These are phyloP conservation scores for Halcyon malimbica DNA, from an alignment of 2,113 vertebrate species.

Conservation along the genomic window DNA sequence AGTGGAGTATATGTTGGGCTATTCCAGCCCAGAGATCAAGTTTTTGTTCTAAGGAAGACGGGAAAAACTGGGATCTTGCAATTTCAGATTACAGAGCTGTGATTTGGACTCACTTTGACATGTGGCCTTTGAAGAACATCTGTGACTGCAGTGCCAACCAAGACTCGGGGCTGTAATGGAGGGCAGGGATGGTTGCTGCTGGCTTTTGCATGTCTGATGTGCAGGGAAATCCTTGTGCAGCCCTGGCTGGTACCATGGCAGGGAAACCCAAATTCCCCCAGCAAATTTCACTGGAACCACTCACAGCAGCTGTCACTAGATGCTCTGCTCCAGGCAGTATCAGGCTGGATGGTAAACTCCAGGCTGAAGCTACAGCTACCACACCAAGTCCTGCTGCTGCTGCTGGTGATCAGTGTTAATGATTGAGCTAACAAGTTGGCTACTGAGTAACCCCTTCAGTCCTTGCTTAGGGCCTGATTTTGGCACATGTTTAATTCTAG, in stretches of 20 bases:
- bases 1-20: background rate
- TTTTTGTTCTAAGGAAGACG: background rate
- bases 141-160: background rate
- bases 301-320: background rate
- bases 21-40: background rate
- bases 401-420: rapidly evolving
- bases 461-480: background rate
- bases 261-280: rapidly evolving
- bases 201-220: background rate
- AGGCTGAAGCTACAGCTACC: background rate
- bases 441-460: background rate
- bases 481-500: background rate
- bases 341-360: background rate
- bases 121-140: background rate
- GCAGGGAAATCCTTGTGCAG: background rate
- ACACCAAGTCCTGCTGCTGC: background rate
- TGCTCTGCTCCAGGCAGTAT: background rate
- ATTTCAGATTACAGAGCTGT: background rate
- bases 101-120: background rate
- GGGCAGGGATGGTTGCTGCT: background rate
- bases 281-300: background rate
- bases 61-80: rapidly evolving
- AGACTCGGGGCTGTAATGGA: background rate
- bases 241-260: background rate
- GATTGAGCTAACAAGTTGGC: background rate